Evolutionary conservation across 2,113 vertebrate species (phyloP), one percentile per base, ranked within the genome.

Genomic region (Engraulis encrasicolus): DNA sequence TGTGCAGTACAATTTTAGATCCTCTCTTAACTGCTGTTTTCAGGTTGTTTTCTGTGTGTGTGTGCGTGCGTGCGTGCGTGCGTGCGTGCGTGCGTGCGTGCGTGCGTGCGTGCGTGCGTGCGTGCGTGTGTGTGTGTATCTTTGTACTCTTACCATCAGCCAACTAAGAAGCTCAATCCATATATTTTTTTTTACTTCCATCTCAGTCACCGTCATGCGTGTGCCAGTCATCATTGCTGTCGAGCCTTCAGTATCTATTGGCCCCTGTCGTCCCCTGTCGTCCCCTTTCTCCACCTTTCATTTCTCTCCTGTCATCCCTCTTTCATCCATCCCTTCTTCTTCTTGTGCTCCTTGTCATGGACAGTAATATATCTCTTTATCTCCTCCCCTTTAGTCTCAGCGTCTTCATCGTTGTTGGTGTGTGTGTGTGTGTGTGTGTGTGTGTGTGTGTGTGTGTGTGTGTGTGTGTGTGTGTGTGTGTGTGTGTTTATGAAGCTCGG

Each of bases 311-410:
- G 19, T 23, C 20, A 19, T n/a, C 27, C 66, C 12, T 34, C 27
- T 34, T 27, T 74, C 27, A 34, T 31, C 40, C 4, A 11, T 31
- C 31, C 31, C 27, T 61, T 6, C n/a, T 23, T 54, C 40, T 50
- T 80, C 15, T 66, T n/a, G n/a, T n/a, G 50, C 40, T 61, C 58
- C 27, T 23, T 61, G 1, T 61, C 52, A 36, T 34, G 66, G 66
- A 74, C 66, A 74, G 66, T 74, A 74, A 74, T 71, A 71, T 31
- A 74, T 74, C 66, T 74, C 66, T 34, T 27, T 31, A 74, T 74
- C 66, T 74, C 66, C 12, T 74, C 66, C 66, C 66, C 17, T 12
- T 31, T 14, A 18, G 31, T 0, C 19, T 81, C 17, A 71, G 34
- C 34, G 6, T 74, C 66, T 34, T 3, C 66, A 34, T 74, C 17